Base-by-base conservation (phyloP, 2,797 vertebrate genomes). In the Octomys mimax region DNA sequence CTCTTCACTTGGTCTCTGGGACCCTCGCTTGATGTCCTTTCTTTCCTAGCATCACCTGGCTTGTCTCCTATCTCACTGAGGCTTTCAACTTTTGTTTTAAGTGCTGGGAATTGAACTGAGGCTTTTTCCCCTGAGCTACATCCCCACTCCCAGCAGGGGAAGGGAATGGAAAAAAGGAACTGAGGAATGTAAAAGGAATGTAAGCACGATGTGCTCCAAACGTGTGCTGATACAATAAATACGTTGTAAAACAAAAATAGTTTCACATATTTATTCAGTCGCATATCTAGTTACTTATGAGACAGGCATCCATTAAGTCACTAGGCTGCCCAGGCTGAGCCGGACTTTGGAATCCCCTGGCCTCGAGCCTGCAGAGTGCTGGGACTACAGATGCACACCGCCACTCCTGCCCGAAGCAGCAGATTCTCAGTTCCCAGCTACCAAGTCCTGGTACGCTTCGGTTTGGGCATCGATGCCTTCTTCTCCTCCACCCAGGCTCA, bases 21-120 rank as follows among this genome's bases (percentile, higher is more conserved):
- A 2, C 6, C 18, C 5, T 18, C 49, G 12, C 22, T 6, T 57
- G 6, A 13, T 2, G 1, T n/a, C 26, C 26, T 31, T 31, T 54
- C 16, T 39, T 46, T 31, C 8, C 31, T 26, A 0, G 6, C 21
- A 6, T 46, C 31, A 46, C 4, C 18, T 86, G 49, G 39, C 46
- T 33, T 19, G 21, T 88, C 61, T 88, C 22, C 36, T 42, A 12
- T 3, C 36, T 61, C 24, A 13, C 80, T 77, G 42, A 16, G 42
- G 73, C 28, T 33, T 52, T 49, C 75, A 33, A 49, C 12, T 49
- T 28, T 46, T 31, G 28, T 18, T 18, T 1, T 9, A 18, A 33
- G 7, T 52, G 49, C 75, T 31, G 18, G 46, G 75, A 49, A 52
- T 2, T 52, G 28, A 52, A 78, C 21, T 12, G 10, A 31, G 16